Base-by-base conservation (phyloP, 2,113 vertebrate genomes). In the Mormoops blainvillei region DNA sequence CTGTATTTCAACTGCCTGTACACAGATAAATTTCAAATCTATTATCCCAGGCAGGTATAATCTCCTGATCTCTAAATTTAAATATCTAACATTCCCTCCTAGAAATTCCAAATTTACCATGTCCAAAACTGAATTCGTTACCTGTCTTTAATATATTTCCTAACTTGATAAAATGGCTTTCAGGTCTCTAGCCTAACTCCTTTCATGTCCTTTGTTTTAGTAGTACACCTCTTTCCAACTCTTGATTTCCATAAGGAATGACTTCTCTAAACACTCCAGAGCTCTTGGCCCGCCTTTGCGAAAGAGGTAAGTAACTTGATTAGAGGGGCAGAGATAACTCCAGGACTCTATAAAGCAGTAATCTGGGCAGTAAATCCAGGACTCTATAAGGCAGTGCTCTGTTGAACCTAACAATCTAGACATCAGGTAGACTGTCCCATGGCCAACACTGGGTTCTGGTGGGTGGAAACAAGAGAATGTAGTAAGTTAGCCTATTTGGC, bases 81-180 rank as follows among this genome's bases (percentile, higher is more conserved):
- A 84, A n/a, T 48, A 88, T 52, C 54, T 87, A 96, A 58, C 41
- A 94, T 22, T 73, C 41, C 48, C 33, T 92, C 36, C 48, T 24
- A 1, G 41, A 90, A 95, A 92, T 68, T 9, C 18, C 36, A 52
- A 89, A 96, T 50, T 48, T 86, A 54, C 4, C 31, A 71, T 33
- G 1, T 89, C 63, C 83, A 82, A 95, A 97, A 36, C 11, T 48
- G 38, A 95, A 89, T 28, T 91, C 36, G 80, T 89, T 68, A 43
- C 82, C 92, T 80, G 90, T 45, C 38, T 77, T 58, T 83, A 83
- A 81, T 43, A 33, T 70, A 80, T 50, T 68, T 85, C 14, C 93
- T 71, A 70, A 20, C 50, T 45, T 91, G 43, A 96, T 86, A 92
- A 95, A 95, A 85, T 36, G 50, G 18, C 56, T 78, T 96, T 74